These are phyloP conservation scores for Porites australiensis DNA, from an alignment of 64 coral and sea anemone genomes.

Conservation along the genomic window DNA sequence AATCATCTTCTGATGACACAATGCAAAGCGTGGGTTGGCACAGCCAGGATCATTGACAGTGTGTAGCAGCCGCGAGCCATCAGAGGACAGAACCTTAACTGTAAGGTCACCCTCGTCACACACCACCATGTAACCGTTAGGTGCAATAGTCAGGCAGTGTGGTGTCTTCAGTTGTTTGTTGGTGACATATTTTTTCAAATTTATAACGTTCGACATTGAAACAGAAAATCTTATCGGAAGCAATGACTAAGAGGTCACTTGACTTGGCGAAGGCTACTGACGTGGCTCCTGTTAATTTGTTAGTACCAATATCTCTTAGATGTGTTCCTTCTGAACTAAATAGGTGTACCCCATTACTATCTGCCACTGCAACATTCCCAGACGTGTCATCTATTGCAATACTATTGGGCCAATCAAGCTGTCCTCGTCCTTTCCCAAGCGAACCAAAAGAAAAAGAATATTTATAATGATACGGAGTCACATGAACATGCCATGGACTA, in stretches of 20 bases:
- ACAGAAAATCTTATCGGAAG: not conserved
- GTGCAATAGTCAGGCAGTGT: not conserved
- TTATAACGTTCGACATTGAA: not conserved
- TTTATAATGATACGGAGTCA: constrained; percentile 3
- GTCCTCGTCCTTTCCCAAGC: not conserved
- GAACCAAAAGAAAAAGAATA: not conserved
- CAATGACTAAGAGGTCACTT: constrained; percentile 5
- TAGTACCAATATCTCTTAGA: not conserved
- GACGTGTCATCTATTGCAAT: constrained; percentile 19
- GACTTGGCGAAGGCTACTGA: not conserved
- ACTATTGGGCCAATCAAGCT: constrained; percentile 5
- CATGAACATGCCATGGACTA: constrained; percentile 16
- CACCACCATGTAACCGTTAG: not conserved
- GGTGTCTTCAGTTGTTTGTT: not conserved
- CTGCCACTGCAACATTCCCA: constrained; percentile 49
- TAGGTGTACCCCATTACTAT: constrained; percentile 28
- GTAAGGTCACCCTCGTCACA: not conserved
- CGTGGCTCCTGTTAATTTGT: not conserved
- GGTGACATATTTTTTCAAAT: not conserved
- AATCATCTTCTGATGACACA: not conserved
- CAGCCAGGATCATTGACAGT: not conserved
- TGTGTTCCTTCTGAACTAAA: not conserved
- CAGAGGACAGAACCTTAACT: constrained; percentile 3
- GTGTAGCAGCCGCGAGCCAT: not conserved
- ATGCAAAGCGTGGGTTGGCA: not conserved